Evolutionary conservation across 2,888 invertebrate species (phyloP).

Genomic region (Drosophila fungiperda): DNA sequence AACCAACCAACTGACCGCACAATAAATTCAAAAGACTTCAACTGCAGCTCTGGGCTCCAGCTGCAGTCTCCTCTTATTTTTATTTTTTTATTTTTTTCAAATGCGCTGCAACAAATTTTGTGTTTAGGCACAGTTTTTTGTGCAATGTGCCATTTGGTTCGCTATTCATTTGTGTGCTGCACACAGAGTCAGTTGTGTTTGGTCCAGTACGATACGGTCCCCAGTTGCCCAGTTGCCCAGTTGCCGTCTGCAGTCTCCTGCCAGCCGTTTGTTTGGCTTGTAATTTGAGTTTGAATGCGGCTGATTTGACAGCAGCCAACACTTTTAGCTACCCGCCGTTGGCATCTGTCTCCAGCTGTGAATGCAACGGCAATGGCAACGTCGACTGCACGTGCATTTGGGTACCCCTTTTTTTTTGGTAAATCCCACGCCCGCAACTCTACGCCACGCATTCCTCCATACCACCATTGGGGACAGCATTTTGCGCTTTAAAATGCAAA

Average conservation of each 20-base stretch:
- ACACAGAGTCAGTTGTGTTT: neutral
- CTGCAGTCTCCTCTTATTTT: constrained; percentile 40
- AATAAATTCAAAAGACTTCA: constrained; percentile 70
- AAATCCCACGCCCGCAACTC: constrained; percentile 46
- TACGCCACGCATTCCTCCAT: constrained; percentile 45
- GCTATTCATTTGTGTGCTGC: constrained; percentile 56
- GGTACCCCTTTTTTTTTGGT: constrained; percentile 9
- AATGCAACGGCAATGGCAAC: constrained; percentile 15
- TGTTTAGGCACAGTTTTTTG: constrained; percentile 65
- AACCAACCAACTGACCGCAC: constrained; percentile 46
- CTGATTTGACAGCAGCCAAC: constrained; percentile 79
- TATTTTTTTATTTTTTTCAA: constrained; percentile 7
- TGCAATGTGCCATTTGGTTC: constrained; percentile 53
- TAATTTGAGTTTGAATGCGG: constrained; percentile 78
- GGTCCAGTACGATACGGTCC: neutral
- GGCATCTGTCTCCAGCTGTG: constrained; percentile 70
- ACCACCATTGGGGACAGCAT: constrained; percentile 8
- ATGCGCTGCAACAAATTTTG: constrained; percentile 51
- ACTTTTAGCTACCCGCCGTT: constrained; percentile 56
- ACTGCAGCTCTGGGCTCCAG: constrained; percentile 17
- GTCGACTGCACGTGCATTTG: constrained; percentile 62
- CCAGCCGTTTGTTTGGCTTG: constrained; percentile 66
- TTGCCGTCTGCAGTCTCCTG: constrained; percentile 15
- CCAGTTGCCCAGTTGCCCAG: constrained; percentile 1
- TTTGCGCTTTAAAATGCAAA: constrained; percentile 64